A percentile compares a stretch with the other conserved stretches of the same genome.
phyloP scores from a whole-genome alignment of 2,113 vertebrate species.

The Istiophorus platypterus region DNA sequence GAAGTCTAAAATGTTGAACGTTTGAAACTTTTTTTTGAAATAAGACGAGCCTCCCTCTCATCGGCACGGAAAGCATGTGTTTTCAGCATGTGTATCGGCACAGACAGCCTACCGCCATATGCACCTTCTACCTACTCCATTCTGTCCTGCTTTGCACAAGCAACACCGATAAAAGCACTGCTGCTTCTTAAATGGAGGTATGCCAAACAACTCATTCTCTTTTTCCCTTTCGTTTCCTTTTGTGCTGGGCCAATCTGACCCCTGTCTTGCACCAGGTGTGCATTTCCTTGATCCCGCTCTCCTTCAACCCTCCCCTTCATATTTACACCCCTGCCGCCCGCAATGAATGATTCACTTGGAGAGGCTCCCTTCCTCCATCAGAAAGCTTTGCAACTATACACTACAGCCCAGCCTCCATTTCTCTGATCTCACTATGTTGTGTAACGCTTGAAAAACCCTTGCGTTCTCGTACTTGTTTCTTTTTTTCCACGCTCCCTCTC shows the following conservation, averaged over 20 bases:
- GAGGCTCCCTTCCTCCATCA: slow-evolving; percentile 79
- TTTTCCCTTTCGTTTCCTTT: slow-evolving; percentile 68
- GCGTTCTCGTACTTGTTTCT: slow-evolving; percentile 80
- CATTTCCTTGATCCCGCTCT: slow-evolving; percentile 78
- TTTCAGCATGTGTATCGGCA: slow-evolving; percentile 56
- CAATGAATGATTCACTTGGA: slow-evolving; percentile 84
- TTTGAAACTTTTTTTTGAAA: slow-evolving; percentile 61
- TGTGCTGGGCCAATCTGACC: slow-evolving; percentile 76
- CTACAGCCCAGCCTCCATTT: slow-evolving; percentile 78
- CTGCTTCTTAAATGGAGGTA: slow-evolving; percentile 70
- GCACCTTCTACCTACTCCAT: slow-evolving; percentile 68
- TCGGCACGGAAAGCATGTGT: slow-evolving; percentile 72
- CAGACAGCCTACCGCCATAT: slow-evolving; percentile 73
- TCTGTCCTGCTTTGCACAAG: slow-evolving; percentile 59
- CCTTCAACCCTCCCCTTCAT: slow-evolving; percentile 77
- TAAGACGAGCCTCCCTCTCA: slow-evolving; percentile 62
- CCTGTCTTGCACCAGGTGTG: slow-evolving; percentile 82
- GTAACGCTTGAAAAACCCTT: slow-evolving; percentile 86
- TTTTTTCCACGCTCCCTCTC: slow-evolving; percentile 73
- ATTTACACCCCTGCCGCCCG: slow-evolving; percentile 80
- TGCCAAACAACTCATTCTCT: slow-evolving; percentile 70
- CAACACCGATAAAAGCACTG: slow-evolving; percentile 39
- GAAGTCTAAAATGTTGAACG: slow-evolving; percentile 69
- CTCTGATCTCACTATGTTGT: slow-evolving; percentile 87
- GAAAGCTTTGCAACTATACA: slow-evolving; percentile 77